Conservation (phyloP, 2,797 vertebrate species). For the Odontamblyopus rebecca region DNA sequence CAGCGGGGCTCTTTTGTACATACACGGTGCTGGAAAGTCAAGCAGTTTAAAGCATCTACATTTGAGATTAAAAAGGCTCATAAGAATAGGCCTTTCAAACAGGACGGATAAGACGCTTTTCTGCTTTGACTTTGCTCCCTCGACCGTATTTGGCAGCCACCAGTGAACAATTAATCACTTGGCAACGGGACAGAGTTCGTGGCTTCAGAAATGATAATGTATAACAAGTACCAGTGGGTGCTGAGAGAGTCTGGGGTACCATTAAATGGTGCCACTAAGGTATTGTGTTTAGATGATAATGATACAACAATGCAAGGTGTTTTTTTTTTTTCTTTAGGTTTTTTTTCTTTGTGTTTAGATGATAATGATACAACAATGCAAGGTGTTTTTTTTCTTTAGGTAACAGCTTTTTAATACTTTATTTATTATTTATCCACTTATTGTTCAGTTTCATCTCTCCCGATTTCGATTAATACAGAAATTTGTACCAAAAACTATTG, state of each 20-base stretch:
- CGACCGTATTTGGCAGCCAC: constrained; percentile 17
- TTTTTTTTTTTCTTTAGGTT: too few species aligned
- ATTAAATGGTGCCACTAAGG: neutral
- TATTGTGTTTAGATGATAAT: neutral
- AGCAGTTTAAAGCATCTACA: neutral
- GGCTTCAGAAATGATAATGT: constrained; percentile 36
- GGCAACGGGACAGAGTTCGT: constrained; percentile 50
- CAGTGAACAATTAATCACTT: constrained; percentile 52
- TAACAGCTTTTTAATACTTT: too few species aligned
- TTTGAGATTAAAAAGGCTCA: constrained; percentile 1
- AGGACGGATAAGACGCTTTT: constrained; percentile 20
- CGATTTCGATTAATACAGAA: too few species aligned
- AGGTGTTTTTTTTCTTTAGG: too few species aligned
- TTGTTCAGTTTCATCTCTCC: too few species aligned
- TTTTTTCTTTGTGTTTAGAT: neutral
- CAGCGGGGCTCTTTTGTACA: neutral
- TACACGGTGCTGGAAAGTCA: neutral
- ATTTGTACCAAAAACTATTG: too few species aligned
- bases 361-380: too few species aligned
- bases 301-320: too few species aligned
- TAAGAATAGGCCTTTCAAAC: constrained; percentile 9
- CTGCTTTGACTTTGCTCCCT: constrained; percentile 28
- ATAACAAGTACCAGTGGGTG: constrained; percentile 25
- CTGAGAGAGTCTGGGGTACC: constrained; percentile 1
- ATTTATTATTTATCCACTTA: too few species aligned